Base-by-base conservation (phyloP, 2,113 vertebrate genomes). In the Gobio gobio region DNA sequence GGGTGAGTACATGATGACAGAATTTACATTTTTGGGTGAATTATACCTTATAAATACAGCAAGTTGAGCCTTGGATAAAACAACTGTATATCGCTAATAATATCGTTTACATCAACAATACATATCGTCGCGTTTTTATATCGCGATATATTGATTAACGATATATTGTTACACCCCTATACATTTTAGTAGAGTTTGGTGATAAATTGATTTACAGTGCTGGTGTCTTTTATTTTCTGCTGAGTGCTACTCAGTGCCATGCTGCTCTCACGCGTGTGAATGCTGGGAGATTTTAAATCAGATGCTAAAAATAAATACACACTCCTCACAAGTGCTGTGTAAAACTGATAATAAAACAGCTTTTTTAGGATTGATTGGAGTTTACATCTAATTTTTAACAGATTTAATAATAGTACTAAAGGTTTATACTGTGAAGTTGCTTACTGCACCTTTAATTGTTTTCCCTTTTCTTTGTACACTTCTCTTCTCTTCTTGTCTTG, bases 371-470 rank as follows among this genome's bases (percentile, higher is more conserved):
- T 47, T 47, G 45, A 12, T 47, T 47, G 45, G 45, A 12, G 10
- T 49, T 49, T 49, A 13, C 47, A 49, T 49, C 47, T 49, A 5
- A 20, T 56, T 54, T 54, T 54, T 18, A 56, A 49, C 12, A 49
- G 3, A 49, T n/a, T 64, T 29, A 12, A 2, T 64, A 29, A 1
- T 3, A 64, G 61, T 29, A 64, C 5, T 29, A 16, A 26, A 29
- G 29, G 47, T 56, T 51, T 16, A 13, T 16, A 56, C 54, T 56
- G 18, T 56, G 3, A 61, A 40, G 33, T 70, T 22, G 40, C 33
- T 70, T 43, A 70, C 33, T 70, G 66, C 33, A 70, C 66, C 66
- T 70, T 40, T 40, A 70, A 36, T 22, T 70, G 4, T 68, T 70
- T 40, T 33, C 13, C 61, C 5, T 70, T 70, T 70, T 70, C 33